Evolutionary conservation across 2,113 vertebrate species (phyloP).

Genomic region (Clarias magur): DNA sequence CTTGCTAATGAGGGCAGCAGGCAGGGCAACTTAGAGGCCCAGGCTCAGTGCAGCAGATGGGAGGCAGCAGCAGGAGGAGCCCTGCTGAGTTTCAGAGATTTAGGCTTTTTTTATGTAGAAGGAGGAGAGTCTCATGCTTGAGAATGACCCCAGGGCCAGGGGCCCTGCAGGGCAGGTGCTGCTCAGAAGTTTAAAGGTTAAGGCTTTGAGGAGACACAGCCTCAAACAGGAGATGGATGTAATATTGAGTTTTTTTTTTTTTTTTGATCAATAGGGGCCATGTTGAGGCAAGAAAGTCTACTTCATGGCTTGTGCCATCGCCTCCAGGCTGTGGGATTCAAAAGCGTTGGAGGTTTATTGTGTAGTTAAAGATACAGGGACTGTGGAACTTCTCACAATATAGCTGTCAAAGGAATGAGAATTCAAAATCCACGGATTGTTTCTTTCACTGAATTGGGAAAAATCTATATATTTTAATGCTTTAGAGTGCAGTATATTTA

Average conservation of each 20-base stretch:
- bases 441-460: not conserved
- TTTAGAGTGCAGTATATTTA: not conserved
- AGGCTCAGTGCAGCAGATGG: slow-evolving; percentile 59
- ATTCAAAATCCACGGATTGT: not conserved
- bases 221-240: slow-evolving; percentile 48
- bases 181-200: slow-evolving; percentile 46
- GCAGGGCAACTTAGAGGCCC: slow-evolving; percentile 34
- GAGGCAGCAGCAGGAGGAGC: slow-evolving; percentile 51
- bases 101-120: slow-evolving; percentile 23
- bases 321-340: slow-evolving; percentile 40
- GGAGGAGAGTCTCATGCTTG: slow-evolving; percentile 33
- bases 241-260: slow-evolving; percentile 47
- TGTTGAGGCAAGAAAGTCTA: slow-evolving; percentile 44
- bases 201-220: slow-evolving; percentile 42
- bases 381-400: slow-evolving; percentile 23
- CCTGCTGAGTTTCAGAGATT: slow-evolving; percentile 49
- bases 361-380: slow-evolving; percentile 40
- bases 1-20: slow-evolving; percentile 58
- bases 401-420: slow-evolving; percentile 9
- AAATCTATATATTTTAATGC: not conserved
- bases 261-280: slow-evolving; percentile 50
- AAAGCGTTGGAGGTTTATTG: slow-evolving; percentile 45
- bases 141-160: slow-evolving; percentile 48
- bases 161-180: slow-evolving; percentile 46
- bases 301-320: slow-evolving; percentile 38